phyloP scores from a whole-genome alignment of 1,140 invertebrate genomes.

The Leptopilina boulardi region DNA sequence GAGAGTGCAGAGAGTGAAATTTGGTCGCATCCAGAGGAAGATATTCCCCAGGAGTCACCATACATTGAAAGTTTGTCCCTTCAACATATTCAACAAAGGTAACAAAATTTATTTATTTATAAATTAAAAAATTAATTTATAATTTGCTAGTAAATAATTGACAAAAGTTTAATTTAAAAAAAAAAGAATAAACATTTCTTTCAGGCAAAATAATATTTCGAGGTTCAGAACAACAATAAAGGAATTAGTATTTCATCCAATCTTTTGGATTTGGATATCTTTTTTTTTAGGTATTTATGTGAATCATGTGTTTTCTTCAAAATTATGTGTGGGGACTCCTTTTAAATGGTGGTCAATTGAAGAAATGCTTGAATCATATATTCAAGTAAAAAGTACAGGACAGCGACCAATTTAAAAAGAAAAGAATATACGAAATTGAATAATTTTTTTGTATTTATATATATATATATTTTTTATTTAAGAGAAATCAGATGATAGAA shows the following conservation, averaged over 20 bases:
- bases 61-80: slow-evolving; percentile 44
- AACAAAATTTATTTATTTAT: slow-evolving; percentile 36
- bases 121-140: no score
- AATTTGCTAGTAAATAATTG: no score
- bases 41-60: slow-evolving; percentile 48
- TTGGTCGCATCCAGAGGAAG: slow-evolving; percentile 52
- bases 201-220: slow-evolving; percentile 36
- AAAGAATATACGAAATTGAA: neutral
- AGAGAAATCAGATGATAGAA: neutral
- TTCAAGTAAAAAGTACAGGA: slow-evolving; percentile 41
- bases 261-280: slow-evolving; percentile 59
- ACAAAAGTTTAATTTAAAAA: neutral
- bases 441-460: no score
- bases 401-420: slow-evolving; percentile 60
- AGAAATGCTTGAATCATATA: slow-evolving; percentile 54
- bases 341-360: slow-evolving; percentile 61
- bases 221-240: slow-evolving; percentile 40
- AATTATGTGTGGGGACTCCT: slow-evolving; percentile 38
- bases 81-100: slow-evolving; percentile 52
- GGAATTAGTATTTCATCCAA: slow-evolving; percentile 46
- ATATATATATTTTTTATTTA: neutral
- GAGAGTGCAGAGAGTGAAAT: slow-evolving; percentile 47
- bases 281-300: slow-evolving; percentile 65
- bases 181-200: slow-evolving; percentile 3
- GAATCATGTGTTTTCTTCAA: slow-evolving; percentile 56